Evolutionary conservation across 2,888 invertebrate genomes (phyloP).

Genomic region (Apamea sordens): DNA sequence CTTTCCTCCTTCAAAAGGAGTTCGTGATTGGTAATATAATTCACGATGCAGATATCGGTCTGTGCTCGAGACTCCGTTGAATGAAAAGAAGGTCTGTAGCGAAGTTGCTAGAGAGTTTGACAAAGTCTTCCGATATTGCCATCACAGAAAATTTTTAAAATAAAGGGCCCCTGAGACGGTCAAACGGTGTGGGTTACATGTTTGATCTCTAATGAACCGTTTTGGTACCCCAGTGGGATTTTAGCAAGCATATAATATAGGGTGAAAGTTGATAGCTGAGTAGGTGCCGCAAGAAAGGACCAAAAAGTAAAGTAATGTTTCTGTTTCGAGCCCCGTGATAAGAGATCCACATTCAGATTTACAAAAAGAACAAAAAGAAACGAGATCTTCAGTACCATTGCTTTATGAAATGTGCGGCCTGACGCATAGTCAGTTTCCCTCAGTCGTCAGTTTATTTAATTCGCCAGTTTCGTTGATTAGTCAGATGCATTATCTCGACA

Average conservation of each 20-base stretch:
- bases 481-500: no score
- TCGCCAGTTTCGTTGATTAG: no score
- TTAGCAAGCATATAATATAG: no score
- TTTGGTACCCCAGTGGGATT: not conserved
- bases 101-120: slow-evolving; percentile 18
- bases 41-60: slow-evolving; percentile 70
- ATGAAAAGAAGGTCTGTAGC: slow-evolving; percentile 65
- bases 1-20: slow-evolving; percentile 54
- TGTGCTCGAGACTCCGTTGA: slow-evolving; percentile 65
- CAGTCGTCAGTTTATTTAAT: no score
- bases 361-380: no score
- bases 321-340: not conserved
- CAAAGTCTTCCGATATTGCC: slow-evolving; percentile 37
- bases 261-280: not conserved
- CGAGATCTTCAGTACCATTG: no score
- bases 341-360: no score
- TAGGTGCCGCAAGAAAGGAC: not conserved
- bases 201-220: not conserved
- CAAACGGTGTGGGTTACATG: not conserved
- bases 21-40: slow-evolving; percentile 70
- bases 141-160: slow-evolving; percentile 13
- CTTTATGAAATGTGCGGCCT: no score
- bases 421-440: no score
- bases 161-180: not conserved
- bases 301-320: not conserved